Percentiles rank a stretch among this genome's conserved stretches.
These are phyloP conservation scores for Choloepus didactylus DNA, from an alignment of 2,797 vertebrate genomes.

Conservation along the genomic window DNA sequence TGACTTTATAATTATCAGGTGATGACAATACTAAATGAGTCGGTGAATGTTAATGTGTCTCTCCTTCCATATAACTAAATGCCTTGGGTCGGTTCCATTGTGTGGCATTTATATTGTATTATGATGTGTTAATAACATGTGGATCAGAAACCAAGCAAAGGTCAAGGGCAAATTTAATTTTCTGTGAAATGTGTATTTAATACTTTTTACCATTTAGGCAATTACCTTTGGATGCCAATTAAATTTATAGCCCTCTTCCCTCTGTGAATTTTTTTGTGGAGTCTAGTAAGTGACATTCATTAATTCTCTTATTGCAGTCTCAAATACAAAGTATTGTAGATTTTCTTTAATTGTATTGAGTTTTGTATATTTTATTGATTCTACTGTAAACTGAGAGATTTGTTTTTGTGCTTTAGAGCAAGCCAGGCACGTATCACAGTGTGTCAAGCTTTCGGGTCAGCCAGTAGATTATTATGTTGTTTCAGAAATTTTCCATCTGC, in stretches of 20 bases:
- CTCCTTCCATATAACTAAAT: slow-evolving; percentile 76
- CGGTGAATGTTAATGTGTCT: slow-evolving; percentile 84
- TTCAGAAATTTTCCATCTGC: not conserved
- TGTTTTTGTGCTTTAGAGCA: not conserved
- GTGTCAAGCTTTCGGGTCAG: not conserved
- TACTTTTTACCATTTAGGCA: slow-evolving; percentile 68
- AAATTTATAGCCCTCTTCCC: slow-evolving; percentile 44
- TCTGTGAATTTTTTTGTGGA: not conserved
- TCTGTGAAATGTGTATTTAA: slow-evolving; percentile 59
- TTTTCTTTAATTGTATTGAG: not conserved
- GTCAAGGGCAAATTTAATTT: slow-evolving; percentile 82
- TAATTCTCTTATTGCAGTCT: not conserved
- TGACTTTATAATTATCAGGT: slow-evolving; percentile 70
- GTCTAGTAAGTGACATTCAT: not conserved
- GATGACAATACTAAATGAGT: slow-evolving; percentile 83
- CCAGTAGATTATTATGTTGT: not conserved
- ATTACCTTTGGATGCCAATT: slow-evolving; percentile 77
- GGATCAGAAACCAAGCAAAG: slow-evolving; percentile 84
- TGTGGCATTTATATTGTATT: slow-evolving; percentile 82
- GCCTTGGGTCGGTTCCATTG: slow-evolving; percentile 83
- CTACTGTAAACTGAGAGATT: not conserved
- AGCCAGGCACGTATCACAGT: not conserved
- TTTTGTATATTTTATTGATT: not conserved
- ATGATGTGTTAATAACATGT: slow-evolving; percentile 83
- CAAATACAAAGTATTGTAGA: not conserved